Conservation (phyloP, 2,113 vertebrate species). For the Colistium nudipinnis region DNA sequence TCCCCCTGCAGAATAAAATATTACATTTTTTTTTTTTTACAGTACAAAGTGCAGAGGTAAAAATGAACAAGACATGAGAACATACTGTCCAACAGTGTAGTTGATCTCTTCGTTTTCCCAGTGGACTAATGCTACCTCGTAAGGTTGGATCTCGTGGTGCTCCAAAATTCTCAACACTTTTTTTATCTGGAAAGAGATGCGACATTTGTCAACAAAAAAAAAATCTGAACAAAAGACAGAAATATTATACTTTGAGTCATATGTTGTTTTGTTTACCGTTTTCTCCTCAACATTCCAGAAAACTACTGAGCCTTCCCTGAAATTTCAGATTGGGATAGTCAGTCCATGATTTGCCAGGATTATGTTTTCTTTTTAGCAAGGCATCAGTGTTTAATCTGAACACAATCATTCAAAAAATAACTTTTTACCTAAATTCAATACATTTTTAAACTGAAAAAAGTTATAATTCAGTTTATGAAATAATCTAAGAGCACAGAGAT, state of each 20-base stretch:
- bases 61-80: slow-evolving; percentile 11
- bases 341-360: neutral
- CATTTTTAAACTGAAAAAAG: neutral
- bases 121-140: slow-evolving; percentile 93
- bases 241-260: neutral
- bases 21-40: neutral
- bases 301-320: slow-evolving; percentile 94
- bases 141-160: slow-evolving; percentile 94
- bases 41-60: neutral
- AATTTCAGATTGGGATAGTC: slow-evolving; percentile 14
- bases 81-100: slow-evolving; percentile 91
- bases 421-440: no score
- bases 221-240: no score
- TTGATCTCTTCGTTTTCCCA: slow-evolving; percentile 99
- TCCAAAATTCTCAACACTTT: slow-evolving; percentile 88
- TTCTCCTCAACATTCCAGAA: slow-evolving; percentile 98
- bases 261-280: slow-evolving; percentile 84
- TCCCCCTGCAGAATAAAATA: slow-evolving; percentile 81
- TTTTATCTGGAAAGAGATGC: slow-evolving; percentile 83
- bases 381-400: neutral
- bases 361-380: neutral
- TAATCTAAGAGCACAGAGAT: no score
- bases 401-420: neutral
- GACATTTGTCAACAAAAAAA: no score
- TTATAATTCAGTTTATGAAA: no score